A percentile compares a stretch with the other conserved stretches of the same genome.
Conservation (phyloP, 2,888 invertebrate species). For the Eutolmus rufibarbis region DNA sequence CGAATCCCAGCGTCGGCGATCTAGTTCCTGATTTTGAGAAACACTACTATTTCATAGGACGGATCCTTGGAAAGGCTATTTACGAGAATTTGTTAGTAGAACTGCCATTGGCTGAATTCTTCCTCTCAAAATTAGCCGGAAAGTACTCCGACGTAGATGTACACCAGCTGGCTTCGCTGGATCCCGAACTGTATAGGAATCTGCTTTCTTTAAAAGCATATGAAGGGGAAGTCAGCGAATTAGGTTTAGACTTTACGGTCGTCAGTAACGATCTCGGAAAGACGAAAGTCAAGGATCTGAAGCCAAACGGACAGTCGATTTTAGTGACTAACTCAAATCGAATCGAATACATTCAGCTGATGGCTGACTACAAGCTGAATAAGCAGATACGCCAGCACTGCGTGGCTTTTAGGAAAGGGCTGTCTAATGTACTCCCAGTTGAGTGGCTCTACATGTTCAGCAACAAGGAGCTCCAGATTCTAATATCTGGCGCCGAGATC, state of each 20-base stretch:
- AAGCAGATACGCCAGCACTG: conserved; percentile 88
- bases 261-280: conserved; percentile 90
- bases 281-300: conserved; percentile 87
- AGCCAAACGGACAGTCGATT: conserved; percentile 88
- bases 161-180: conserved; percentile 91
- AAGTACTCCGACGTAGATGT: conserved; percentile 78
- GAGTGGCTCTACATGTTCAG: conserved; percentile 96
- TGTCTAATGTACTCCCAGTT: conserved; percentile 88
- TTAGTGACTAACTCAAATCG: conserved; percentile 91
- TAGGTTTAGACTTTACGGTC: conserved; percentile 92
- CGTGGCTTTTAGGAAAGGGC: conserved; percentile 85
- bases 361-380: conserved; percentile 96
- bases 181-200: conserved; percentile 86
- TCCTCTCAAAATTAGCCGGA: conserved; percentile 86
- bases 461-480: conserved; percentile 89
- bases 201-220: conserved; percentile 87
- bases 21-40: conserved; percentile 84
- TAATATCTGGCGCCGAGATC: conserved; percentile 95
- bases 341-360: conserved; percentile 94
- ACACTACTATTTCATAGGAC: conserved; percentile 94
- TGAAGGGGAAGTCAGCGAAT: conserved; percentile 82
- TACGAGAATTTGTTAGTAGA: conserved; percentile 96
- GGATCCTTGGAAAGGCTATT: conserved; percentile 93
- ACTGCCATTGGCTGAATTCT: conserved; percentile 94
- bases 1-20: conserved; percentile 90